These are phyloP conservation scores for Vultur gryphus DNA, from an alignment of 2,797 vertebrate genomes.

Conservation along the genomic window DNA sequence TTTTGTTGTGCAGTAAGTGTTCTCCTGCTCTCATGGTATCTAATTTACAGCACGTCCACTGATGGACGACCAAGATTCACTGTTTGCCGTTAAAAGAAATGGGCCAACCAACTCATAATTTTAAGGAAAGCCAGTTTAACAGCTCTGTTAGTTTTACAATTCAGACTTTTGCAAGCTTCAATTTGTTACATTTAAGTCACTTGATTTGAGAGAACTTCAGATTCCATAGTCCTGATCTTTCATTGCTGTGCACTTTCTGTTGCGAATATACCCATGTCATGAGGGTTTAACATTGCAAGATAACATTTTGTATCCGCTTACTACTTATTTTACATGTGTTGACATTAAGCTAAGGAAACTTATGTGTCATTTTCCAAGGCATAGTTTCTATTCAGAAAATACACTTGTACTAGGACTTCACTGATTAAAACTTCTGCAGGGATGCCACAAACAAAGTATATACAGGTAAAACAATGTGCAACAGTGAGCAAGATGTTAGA, in stretches of 20 bases:
- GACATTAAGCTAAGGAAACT: neutral
- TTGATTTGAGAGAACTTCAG: neutral
- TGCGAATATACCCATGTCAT: neutral
- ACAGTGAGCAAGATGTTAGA: neutral
- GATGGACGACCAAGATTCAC: slow-evolving; percentile 24
- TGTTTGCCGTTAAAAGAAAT: slow-evolving; percentile 53
- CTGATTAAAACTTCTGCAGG: neutral
- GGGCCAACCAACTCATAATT: slow-evolving; percentile 47
- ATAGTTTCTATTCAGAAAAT: neutral
- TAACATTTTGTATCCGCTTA: neutral
- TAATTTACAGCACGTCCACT: slow-evolving; percentile 25
- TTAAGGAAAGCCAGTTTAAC: slow-evolving; percentile 60
- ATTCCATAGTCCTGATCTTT: neutral
- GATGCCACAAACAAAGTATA: neutral
- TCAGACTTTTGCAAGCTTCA: slow-evolving; percentile 36
- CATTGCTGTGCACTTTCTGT: neutral
- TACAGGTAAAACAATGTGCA: neutral
- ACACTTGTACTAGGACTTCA: neutral
- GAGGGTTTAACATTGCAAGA: neutral
- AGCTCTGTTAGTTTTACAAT: slow-evolving; percentile 59
- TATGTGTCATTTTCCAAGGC: neutral
- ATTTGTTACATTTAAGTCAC: slow-evolving; percentile 53
- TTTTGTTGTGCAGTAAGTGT: neutral
- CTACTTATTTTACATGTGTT: neutral
- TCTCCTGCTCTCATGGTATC: neutral